Percentiles rank a stretch among this genome's conserved stretches.
phyloP scores from a whole-genome alignment of 1,140 invertebrate species.

The Cepaea nemoralis region DNA sequence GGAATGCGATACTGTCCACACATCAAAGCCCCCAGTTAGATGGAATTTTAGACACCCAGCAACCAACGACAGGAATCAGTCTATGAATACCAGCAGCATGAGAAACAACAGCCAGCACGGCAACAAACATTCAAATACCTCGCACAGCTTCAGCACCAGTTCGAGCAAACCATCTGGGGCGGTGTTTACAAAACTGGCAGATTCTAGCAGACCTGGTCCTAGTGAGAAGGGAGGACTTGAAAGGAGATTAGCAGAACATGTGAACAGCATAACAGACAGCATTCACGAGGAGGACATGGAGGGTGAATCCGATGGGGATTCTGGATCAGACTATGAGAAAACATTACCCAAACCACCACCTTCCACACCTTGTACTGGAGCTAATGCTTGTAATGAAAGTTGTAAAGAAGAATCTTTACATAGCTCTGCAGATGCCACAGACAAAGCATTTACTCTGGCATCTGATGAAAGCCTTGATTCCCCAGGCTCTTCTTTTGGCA shows the following conservation, averaged over 20 bases:
- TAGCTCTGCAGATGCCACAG: constrained; percentile 35
- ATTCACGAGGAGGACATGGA: background rate
- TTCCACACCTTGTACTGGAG: constrained; percentile 19
- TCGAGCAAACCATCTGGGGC: background rate
- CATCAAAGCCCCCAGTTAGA: background rate
- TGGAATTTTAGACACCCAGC: constrained; percentile 19
- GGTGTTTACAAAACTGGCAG: constrained; percentile 7
- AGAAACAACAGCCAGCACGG: background rate
- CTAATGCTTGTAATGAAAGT: constrained; percentile 2
- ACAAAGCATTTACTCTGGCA: constrained; percentile 34
- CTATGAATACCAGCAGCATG: background rate
- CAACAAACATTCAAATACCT: background rate
- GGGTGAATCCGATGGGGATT: background rate
- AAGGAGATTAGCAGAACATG: background rate
- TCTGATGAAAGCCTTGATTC: constrained; percentile 35
- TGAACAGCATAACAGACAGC: background rate
- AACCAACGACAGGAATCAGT: background rate
- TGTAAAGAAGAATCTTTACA: constrained; percentile 26
- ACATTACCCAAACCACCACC: constrained; percentile 31
- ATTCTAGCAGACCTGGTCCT: background rate
- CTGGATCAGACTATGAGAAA: constrained; percentile 17
- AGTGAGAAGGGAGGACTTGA: background rate
- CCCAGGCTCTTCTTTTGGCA: constrained; percentile 3
- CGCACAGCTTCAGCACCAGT: background rate
- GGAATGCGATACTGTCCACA: constrained; percentile 15